A percentile compares a stretch with the other conserved stretches of the same genome.
Evolutionary conservation across 64 coral and sea anemone genomes (phyloP).

Genomic region (Stichodactyla mertensii): DNA sequence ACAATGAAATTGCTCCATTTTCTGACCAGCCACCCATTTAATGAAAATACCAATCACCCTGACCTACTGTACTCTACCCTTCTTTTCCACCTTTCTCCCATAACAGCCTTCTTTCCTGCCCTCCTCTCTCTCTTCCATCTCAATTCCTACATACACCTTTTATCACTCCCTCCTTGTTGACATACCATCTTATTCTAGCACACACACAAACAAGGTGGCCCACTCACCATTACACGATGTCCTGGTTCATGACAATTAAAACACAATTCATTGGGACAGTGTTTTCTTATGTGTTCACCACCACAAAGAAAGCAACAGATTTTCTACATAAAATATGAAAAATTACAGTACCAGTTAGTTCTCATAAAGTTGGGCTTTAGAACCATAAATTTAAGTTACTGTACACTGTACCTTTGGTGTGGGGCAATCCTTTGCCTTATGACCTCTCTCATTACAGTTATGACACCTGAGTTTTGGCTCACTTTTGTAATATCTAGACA

Average conservation of each 20-base stretch:
- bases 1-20: too few relatives aligned
- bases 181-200: too few relatives aligned
- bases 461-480: conserved; percentile 15
- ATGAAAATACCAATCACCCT: too few relatives aligned
- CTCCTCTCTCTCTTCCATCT: too few relatives aligned
- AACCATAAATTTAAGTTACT: not conserved
- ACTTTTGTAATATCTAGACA: conserved; percentile 28
- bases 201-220: not conserved
- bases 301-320: conserved; percentile 62
- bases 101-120: too few relatives aligned
- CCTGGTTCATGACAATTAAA: conserved; percentile 66
- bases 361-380: not conserved
- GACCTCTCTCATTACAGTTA: conserved; percentile 68
- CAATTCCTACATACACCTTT: too few relatives aligned
- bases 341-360: too few relatives aligned
- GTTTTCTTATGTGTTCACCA: conserved; percentile 38
- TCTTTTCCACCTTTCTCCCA: too few relatives aligned
- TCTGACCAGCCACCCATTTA: too few relatives aligned
- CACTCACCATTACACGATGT: conserved; percentile 29
- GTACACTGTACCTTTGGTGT: conserved; percentile 40
- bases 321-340: conserved; percentile 22
- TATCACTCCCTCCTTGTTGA: too few relatives aligned
- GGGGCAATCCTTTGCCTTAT: conserved; percentile 40
- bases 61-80: too few relatives aligned
- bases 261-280: conserved; percentile 67